Conservation (phyloP, 2,797 vertebrate genomes). For the Morelia viridis region DNA sequence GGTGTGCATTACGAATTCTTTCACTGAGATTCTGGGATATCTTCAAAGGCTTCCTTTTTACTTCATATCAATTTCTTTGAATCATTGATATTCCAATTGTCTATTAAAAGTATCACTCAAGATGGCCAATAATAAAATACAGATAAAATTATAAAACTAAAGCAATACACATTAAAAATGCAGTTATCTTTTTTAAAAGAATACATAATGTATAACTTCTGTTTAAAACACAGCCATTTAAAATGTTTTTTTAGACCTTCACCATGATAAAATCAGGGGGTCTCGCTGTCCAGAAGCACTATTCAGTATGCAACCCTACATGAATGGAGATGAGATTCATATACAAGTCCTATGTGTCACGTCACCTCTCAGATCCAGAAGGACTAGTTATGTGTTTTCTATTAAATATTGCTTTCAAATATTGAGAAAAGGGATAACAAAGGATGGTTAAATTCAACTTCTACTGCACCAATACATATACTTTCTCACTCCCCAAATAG, state of each 20-base stretch:
- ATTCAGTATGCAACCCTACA: not conserved
- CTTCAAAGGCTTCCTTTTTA: not conserved
- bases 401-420: not conserved
- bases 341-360: not conserved
- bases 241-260: not conserved
- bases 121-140: not conserved
- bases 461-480: too few relatives aligned
- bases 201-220: not conserved
- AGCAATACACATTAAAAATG: not conserved
- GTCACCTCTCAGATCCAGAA: not conserved
- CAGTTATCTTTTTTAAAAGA: not conserved
- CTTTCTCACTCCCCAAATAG: not conserved
- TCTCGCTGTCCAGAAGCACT: not conserved
- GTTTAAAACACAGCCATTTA: not conserved
- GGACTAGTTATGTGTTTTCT: not conserved
- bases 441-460: not conserved
- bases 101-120: not conserved
- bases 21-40: not conserved
- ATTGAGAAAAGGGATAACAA: not conserved
- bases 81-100: not conserved
- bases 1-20: fast-evolving
- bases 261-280: not conserved
- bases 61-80: not conserved
- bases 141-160: not conserved
- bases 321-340: not conserved